Conservation (phyloP, 2,113 vertebrate species). For the Ceyx cyanopectus region DNA sequence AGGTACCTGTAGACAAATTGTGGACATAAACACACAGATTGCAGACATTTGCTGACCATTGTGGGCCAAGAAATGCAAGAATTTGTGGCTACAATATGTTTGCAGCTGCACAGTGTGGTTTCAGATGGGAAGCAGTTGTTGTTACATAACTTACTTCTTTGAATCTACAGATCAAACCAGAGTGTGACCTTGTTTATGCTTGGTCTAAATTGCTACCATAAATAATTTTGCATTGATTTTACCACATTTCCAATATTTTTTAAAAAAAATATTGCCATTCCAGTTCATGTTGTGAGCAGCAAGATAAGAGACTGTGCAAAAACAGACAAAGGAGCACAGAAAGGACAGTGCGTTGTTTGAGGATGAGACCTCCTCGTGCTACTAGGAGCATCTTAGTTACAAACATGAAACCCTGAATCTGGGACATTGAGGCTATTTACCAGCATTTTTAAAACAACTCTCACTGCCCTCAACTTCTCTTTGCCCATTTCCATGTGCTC, state of each 20-base stretch:
- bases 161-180: background rate
- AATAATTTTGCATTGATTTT: background rate
- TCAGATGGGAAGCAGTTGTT: background rate
- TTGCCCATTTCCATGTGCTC: background rate
- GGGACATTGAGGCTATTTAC: background rate
- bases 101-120: slow-evolving; percentile 5
- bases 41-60: background rate
- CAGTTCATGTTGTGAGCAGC: background rate
- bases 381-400: background rate
- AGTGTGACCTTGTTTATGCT: background rate
- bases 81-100: background rate
- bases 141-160: background rate
- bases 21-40: background rate
- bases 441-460: background rate
- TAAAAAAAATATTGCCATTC: background rate
- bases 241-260: background rate
- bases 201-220: background rate
- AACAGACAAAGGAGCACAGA: background rate
- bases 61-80: slow-evolving; percentile 5
- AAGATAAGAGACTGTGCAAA: background rate
- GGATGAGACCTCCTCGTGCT: background rate
- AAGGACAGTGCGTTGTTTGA: background rate
- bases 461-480: background rate
- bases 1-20: background rate
- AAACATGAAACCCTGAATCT: background rate